Conservation (phyloP, 2,797 vertebrate genomes). For the Microhierax caerulescens region DNA sequence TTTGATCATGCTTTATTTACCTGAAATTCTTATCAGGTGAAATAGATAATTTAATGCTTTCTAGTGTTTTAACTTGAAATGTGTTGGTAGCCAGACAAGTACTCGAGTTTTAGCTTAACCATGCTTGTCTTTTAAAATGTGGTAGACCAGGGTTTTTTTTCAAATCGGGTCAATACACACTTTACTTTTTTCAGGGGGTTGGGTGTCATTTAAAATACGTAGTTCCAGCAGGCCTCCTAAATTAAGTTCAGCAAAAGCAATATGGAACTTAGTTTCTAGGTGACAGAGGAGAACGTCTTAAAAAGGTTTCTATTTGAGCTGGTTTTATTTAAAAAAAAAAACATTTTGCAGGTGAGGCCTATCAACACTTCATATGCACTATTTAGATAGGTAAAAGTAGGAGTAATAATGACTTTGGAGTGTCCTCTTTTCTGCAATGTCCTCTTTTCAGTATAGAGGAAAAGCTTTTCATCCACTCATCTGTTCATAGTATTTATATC, state of each 20-base stretch:
- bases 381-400: background rate
- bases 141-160: background rate
- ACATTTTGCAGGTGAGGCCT: background rate
- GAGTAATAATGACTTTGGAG: background rate
- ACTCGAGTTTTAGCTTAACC: background rate
- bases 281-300: background rate
- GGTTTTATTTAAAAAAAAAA: background rate
- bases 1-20: background rate
- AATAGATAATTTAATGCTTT: background rate
- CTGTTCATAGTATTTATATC: background rate
- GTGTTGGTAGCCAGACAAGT: background rate
- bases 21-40: background rate
- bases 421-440: background rate
- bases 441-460: background rate
- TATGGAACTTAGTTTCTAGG: background rate
- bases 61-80: background rate
- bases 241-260: background rate
- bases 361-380: background rate
- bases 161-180: fast-evolving
- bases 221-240: background rate
- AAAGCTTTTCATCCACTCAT: background rate
- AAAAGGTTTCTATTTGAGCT: background rate
- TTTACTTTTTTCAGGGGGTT: background rate
- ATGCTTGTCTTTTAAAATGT: background rate
- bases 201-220: background rate